These are phyloP conservation scores for Symphodus melops DNA, from an alignment of 2,113 vertebrate species.

Conservation along the genomic window DNA sequence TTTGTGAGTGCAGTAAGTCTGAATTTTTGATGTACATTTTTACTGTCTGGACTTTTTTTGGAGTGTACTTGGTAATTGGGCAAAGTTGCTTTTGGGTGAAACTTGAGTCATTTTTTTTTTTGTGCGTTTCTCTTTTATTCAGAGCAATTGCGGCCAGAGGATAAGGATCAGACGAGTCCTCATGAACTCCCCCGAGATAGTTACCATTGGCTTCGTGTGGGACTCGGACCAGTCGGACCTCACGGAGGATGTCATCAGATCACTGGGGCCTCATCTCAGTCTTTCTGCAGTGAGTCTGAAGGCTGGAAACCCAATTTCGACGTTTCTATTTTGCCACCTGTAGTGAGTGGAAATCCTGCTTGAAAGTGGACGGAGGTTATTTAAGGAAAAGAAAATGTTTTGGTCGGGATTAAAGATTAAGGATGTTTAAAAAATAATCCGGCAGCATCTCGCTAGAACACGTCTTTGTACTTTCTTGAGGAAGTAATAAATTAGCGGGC, in stretches of 20 bases:
- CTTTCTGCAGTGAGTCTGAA: conserved; percentile 90
- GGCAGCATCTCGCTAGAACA: not conserved
- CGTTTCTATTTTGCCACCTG: not conserved
- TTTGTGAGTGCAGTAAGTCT: not conserved
- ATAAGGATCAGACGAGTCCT: conserved; percentile 95
- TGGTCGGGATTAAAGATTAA: not conserved
- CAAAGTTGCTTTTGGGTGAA: not conserved
- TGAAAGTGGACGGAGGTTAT: not conserved
- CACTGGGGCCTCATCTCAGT: conserved; percentile 88
- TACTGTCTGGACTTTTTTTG: not conserved
- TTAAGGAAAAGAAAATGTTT: not conserved
- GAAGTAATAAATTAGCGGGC: not conserved
- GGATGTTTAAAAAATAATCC: not conserved
- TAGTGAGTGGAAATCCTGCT: not conserved
- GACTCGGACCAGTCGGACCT: conserved; percentile 96
- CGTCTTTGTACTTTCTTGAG: not conserved
- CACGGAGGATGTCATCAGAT: conserved; percentile 91
- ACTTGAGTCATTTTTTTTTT: not conserved
- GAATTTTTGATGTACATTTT: not conserved
- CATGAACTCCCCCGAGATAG: conserved; percentile 97
- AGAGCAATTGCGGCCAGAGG: conserved; percentile 97
- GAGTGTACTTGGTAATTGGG: not conserved
- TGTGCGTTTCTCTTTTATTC: conserved; percentile 29
- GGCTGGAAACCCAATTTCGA: too few species aligned
- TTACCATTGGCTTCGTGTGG: conserved; percentile 96